A percentile compares a stretch with the other conserved stretches of the same genome.
Evolutionary conservation across 2,797 vertebrate genomes (phyloP).

Genomic region (Sorex maritimensis): DNA sequence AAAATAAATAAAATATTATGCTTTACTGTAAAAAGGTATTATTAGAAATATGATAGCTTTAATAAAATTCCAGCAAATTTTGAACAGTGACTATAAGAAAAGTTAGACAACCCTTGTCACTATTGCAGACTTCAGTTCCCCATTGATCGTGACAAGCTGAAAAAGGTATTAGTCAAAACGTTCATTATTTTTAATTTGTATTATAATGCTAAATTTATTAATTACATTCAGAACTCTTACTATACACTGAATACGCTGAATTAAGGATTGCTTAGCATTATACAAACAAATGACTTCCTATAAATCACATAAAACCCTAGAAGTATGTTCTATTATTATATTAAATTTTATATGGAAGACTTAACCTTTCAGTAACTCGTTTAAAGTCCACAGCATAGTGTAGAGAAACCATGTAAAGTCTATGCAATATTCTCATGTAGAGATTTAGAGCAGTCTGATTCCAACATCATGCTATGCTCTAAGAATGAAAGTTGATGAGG

Average conservation of each 20-base stretch:
- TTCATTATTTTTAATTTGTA: constrained; percentile 15
- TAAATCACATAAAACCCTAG: constrained; percentile 9
- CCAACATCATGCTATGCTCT: background rate
- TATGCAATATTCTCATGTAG: too few relatives aligned
- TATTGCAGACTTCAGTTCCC: constrained; percentile 27
- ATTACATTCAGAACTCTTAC: constrained; percentile 30
- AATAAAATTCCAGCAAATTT: constrained; percentile 49
- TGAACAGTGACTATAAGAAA: background rate
- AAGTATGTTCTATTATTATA: background rate
- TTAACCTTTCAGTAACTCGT: constrained; percentile 35
- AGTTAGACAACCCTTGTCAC: constrained; percentile 35
- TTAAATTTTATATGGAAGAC: constrained; percentile 23
- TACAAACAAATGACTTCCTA: background rate
- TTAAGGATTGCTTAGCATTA: constrained; percentile 22
- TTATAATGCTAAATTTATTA: constrained; percentile 44
- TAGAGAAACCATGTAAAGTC: background rate
- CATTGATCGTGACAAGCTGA: constrained; percentile 20
- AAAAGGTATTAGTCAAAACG: constrained; percentile 5
- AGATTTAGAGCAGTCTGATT: constrained; percentile 19
- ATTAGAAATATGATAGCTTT: background rate
- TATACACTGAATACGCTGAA: background rate
- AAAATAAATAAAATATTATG: background rate
- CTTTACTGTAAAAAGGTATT: background rate
- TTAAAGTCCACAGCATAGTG: constrained; percentile 17
- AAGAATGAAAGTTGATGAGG: constrained; percentile 14